phyloP scores from a whole-genome alignment of 2,797 vertebrate genomes.

The Myripristis jacobus region DNA sequence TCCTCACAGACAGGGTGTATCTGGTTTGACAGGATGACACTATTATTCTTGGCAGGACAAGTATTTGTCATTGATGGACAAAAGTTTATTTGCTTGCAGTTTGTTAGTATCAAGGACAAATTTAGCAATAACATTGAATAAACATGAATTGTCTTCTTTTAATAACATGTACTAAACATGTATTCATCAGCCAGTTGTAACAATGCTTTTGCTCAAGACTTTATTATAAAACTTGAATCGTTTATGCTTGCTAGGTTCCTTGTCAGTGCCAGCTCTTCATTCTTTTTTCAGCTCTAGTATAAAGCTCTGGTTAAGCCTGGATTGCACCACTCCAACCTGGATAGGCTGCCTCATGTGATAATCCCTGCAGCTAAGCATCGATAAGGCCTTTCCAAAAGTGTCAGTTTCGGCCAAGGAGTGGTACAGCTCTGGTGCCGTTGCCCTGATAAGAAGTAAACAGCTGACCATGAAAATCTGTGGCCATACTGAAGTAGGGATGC shows the following conservation, averaged over 20 bases:
- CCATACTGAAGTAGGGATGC: no score
- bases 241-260: no score
- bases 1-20: constrained; percentile 24
- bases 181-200: no score
- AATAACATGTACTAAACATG: no score
- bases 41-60: neutral
- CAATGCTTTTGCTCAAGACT: no score
- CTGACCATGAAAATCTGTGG: neutral
- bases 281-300: constrained; percentile 24
- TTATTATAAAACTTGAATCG: no score
- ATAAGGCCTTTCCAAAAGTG: constrained; percentile 16
- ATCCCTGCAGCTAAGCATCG: constrained; percentile 22
- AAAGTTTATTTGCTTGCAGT: neutral
- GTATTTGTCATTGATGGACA: neutral
- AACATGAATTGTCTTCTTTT: no score
- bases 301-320: constrained; percentile 43
- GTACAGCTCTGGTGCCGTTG: neutral
- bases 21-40: constrained; percentile 2
- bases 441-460: neutral
- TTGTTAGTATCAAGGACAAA: no score
- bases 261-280: no score
- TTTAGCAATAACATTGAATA: no score
- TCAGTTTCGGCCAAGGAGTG: constrained; percentile 3
- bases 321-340: constrained; percentile 32
- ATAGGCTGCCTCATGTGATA: constrained; percentile 23